Conservation (phyloP, 1,140 invertebrate species). For the Homalodisca vitripennis region DNA sequence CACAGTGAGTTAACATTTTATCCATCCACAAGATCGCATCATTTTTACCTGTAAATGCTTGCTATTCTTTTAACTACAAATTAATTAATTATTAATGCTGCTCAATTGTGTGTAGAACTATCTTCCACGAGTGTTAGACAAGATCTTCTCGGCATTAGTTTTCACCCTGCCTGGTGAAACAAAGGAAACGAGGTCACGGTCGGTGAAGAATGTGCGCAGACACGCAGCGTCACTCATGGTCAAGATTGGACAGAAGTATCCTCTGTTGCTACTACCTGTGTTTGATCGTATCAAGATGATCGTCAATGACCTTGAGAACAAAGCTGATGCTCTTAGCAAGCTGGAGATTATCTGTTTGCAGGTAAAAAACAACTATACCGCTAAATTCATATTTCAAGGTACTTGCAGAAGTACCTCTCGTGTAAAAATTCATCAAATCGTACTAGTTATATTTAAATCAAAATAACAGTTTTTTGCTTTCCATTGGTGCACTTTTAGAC, state of each 20-base stretch:
- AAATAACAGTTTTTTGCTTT: too few relatives aligned
- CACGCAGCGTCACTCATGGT: conserved; percentile 88
- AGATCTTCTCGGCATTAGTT: conserved; percentile 80
- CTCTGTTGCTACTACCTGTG: conserved; percentile 76
- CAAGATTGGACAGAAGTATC: conserved; percentile 85
- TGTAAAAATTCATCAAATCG: too few relatives aligned
- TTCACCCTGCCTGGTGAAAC: conserved; percentile 64
- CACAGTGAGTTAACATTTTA: conserved; percentile 35
- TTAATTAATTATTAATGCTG: conserved; percentile 11
- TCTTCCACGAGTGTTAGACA: conserved; percentile 76
- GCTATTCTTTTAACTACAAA: background rate
- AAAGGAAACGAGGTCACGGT: conserved; percentile 62
- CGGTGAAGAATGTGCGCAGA: conserved; percentile 79
- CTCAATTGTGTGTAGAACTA: too few relatives aligned
- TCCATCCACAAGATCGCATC: too few relatives aligned
- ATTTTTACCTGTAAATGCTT: too few relatives aligned
- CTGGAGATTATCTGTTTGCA: conserved; percentile 79
- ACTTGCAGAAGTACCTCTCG: too few relatives aligned
- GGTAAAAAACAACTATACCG: too few relatives aligned
- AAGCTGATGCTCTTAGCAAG: conserved; percentile 59
- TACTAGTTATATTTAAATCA: too few relatives aligned
- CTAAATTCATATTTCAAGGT: too few relatives aligned
- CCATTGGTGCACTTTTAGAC: background rate
- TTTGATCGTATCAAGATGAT: conserved; percentile 81
- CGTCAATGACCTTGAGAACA: conserved; percentile 62